phyloP scores from a whole-genome alignment of 2,113 vertebrate species.

The Cercopithecus mona region DNA sequence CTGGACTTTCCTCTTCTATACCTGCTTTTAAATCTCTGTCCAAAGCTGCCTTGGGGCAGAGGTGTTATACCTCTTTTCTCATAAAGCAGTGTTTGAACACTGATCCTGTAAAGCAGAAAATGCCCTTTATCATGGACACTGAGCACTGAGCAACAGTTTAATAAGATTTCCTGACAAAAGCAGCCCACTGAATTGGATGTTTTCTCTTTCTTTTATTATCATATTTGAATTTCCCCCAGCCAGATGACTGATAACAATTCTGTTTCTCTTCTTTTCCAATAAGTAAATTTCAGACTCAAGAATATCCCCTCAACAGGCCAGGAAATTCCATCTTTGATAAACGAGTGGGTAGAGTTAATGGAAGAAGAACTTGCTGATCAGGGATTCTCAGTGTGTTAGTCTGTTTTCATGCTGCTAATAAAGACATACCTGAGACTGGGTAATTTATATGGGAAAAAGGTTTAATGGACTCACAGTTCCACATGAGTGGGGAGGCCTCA shows the following conservation, averaged over 20 bases:
- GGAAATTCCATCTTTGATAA: neutral
- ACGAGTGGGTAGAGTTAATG: neutral
- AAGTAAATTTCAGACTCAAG: neutral
- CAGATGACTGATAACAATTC: neutral
- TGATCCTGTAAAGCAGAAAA: no score
- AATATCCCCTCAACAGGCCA: neutral
- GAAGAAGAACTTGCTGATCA: neutral
- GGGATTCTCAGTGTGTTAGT: neutral
- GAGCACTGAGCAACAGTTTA: neutral
- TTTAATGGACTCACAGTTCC: no score
- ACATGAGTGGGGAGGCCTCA: no score
- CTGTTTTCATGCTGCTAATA: neutral
- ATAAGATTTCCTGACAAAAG: slow-evolving; percentile 25
- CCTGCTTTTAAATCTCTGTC: neutral
- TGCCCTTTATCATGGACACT: neutral
- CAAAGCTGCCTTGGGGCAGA: neutral
- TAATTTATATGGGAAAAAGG: no score
- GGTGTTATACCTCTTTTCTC: no score
- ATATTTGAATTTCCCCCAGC: neutral
- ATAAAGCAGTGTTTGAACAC: no score
- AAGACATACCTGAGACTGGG: neutral
- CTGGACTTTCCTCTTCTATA: neutral
- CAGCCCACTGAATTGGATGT: neutral
- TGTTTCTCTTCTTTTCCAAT: neutral
- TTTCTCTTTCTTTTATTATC: neutral